phyloP scores from a whole-genome alignment of 2,797 vertebrate species.

The Hemibagrus guttatus region DNA sequence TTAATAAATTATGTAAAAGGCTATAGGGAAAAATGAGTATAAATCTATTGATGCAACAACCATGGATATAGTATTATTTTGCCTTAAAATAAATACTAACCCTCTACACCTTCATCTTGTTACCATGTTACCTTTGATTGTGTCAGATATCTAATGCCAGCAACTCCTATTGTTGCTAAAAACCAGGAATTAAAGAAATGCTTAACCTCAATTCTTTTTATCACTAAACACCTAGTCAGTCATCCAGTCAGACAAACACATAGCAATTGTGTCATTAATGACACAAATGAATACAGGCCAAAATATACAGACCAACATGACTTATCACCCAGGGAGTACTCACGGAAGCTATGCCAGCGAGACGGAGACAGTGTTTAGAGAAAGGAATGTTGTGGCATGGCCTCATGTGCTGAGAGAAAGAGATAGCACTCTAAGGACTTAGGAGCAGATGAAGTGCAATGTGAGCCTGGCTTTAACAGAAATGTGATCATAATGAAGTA shows the following conservation, averaged over 20 bases:
- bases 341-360: not conserved
- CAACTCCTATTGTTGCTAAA: not conserved
- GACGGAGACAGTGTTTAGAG: not conserved
- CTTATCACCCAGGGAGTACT: not conserved
- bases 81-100: not conserved
- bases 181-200: not conserved
- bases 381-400: conserved; percentile 39
- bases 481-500: conserved; percentile 54
- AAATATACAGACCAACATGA: not conserved
- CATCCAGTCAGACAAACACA: not conserved
- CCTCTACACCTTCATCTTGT: not conserved
- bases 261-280: conserved; percentile 6
- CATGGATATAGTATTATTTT: not conserved
- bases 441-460: conserved; percentile 41
- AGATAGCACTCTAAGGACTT: conserved; percentile 35
- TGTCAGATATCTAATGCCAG: not conserved
- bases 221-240: not conserved
- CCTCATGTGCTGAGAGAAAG: conserved; percentile 37
- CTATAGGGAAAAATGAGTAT: not conserved
- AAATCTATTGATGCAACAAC: not conserved
- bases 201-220: not conserved
- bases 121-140: not conserved
- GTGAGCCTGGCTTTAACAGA: conserved; percentile 43
- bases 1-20: not conserved
- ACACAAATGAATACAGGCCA: not conserved